Evolutionary conservation across 2,888 invertebrate genomes (phyloP).

Genomic region (Tortricodes alternella): DNA sequence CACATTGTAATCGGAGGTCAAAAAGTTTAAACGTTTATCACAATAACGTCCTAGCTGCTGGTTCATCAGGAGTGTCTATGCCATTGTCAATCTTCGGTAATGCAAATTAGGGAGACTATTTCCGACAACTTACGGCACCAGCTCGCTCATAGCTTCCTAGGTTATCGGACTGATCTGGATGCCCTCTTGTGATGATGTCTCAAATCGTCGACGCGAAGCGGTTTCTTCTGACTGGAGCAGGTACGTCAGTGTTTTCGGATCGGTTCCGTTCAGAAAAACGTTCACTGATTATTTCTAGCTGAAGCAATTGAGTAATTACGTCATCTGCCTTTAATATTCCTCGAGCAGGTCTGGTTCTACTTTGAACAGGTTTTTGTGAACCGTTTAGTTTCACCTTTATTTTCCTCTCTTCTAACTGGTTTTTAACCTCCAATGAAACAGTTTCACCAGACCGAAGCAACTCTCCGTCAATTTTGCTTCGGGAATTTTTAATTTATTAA

Average conservation of each 20-base stretch:
- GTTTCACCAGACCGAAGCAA: conserved; percentile 57
- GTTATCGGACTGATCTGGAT: conserved; percentile 51
- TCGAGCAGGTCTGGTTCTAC: conserved; percentile 56
- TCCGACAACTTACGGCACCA: conserved; percentile 60
- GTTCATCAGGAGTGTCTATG: conserved; percentile 63
- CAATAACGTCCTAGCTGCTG: too few relatives aligned
- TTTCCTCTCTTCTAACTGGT: conserved; percentile 52
- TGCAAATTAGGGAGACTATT: conserved; percentile 68
- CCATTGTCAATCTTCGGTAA: conserved; percentile 60
- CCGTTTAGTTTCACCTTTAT: conserved; percentile 29
- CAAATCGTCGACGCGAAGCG: conserved; percentile 65
- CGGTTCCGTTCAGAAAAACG: conserved; percentile 38
- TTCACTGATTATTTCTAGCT: conserved; percentile 44
- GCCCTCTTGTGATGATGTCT: conserved; percentile 62
- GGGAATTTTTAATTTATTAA: conserved; percentile 63
- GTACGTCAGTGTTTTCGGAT: conserved; percentile 72
- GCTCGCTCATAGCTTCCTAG: conserved; percentile 55
- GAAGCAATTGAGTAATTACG: conserved; percentile 50
- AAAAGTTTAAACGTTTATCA: too few relatives aligned
- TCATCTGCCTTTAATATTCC: conserved; percentile 62
- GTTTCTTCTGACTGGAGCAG: conserved; percentile 62
- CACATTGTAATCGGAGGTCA: too few relatives aligned
- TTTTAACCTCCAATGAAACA: conserved; percentile 57
- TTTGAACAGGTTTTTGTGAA: conserved; percentile 62
- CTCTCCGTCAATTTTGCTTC: conserved; percentile 64